Percentiles rank a stretch among this genome's conserved stretches.
phyloP scores from a whole-genome alignment of 2,888 invertebrate genomes.

The Tromatobia lineatoria region DNA sequence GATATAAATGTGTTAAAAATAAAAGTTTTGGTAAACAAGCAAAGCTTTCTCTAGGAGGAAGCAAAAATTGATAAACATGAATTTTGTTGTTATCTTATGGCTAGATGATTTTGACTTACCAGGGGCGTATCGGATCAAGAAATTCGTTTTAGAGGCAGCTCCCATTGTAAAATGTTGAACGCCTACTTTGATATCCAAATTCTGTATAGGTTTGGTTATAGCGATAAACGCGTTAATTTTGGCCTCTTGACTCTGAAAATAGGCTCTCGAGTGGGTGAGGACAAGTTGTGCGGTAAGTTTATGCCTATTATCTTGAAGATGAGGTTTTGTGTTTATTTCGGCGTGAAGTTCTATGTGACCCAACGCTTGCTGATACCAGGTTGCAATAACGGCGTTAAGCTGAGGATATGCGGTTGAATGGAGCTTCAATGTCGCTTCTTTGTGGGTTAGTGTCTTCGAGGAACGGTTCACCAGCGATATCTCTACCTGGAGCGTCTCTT shows the following conservation, averaged over 20 bases:
- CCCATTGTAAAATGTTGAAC: slow-evolving; percentile 87
- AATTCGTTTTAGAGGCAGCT: slow-evolving; percentile 86
- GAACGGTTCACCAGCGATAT: slow-evolving; percentile 87
- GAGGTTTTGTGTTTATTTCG: slow-evolving; percentile 90
- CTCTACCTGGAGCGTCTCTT: slow-evolving; percentile 85
- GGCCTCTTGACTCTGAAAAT: slow-evolving; percentile 87
- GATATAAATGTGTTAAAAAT: no score
- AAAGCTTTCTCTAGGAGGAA: no score
- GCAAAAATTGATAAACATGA: no score
- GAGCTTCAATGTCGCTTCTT: slow-evolving; percentile 89
- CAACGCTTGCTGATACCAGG: slow-evolving; percentile 88
- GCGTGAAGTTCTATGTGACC: slow-evolving; percentile 91
- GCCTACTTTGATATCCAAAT: slow-evolving; percentile 89
- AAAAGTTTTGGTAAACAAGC: no score
- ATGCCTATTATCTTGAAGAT: slow-evolving; percentile 87
- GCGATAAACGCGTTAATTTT: slow-evolving; percentile 89
- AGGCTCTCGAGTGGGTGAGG: slow-evolving; percentile 88
- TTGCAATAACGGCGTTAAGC: slow-evolving; percentile 82
- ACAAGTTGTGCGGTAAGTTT: slow-evolving; percentile 88
- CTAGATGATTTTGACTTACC: slow-evolving; percentile 83
- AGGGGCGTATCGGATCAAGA: slow-evolving; percentile 87
- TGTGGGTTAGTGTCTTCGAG: slow-evolving; percentile 87
- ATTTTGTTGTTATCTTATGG: no score
- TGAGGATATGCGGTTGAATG: slow-evolving; percentile 92
- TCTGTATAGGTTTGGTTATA: slow-evolving; percentile 89